phyloP scores from a whole-genome alignment of 1,140 invertebrate genomes.

The Neelides sp. region DNA sequence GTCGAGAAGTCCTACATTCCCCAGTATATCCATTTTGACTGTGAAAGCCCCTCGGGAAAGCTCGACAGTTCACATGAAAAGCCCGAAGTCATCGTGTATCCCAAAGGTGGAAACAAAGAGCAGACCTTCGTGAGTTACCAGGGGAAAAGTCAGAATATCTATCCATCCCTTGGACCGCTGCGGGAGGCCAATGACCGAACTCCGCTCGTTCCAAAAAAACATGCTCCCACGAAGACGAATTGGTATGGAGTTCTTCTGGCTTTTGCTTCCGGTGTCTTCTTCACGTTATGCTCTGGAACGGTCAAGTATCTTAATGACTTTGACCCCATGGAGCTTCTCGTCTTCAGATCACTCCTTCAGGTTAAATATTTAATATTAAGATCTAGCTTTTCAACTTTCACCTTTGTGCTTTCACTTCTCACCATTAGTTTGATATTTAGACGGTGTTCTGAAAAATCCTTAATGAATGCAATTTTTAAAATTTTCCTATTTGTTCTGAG shows the following conservation, averaged over 20 bases:
- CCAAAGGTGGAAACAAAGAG: background rate
- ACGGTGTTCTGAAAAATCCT: background rate
- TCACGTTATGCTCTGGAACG: slow-evolving; percentile 40
- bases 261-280: slow-evolving; percentile 41
- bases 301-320: slow-evolving; percentile 40
- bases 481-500: no score
- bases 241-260: slow-evolving; percentile 41
- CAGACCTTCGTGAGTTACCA: background rate
- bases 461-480: background rate
- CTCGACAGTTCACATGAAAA: slow-evolving; percentile 1
- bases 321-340: slow-evolving; percentile 41
- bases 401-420: no score
- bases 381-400: no score
- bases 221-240: slow-evolving; percentile 31
- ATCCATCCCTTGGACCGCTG: slow-evolving; percentile 18
- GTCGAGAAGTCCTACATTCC: slow-evolving; percentile 25
- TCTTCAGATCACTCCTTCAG: slow-evolving; percentile 38
- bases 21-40: slow-evolving; percentile 25
- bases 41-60: background rate
- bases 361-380: slow-evolving; percentile 30
- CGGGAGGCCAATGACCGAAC: slow-evolving; percentile 9
- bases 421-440: background rate
- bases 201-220: slow-evolving; percentile 24
- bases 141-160: background rate
- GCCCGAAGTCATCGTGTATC: background rate